These are phyloP conservation scores for Callorhinus ursinus DNA, from an alignment of 2,113 vertebrate species.

Conservation along the genomic window DNA sequence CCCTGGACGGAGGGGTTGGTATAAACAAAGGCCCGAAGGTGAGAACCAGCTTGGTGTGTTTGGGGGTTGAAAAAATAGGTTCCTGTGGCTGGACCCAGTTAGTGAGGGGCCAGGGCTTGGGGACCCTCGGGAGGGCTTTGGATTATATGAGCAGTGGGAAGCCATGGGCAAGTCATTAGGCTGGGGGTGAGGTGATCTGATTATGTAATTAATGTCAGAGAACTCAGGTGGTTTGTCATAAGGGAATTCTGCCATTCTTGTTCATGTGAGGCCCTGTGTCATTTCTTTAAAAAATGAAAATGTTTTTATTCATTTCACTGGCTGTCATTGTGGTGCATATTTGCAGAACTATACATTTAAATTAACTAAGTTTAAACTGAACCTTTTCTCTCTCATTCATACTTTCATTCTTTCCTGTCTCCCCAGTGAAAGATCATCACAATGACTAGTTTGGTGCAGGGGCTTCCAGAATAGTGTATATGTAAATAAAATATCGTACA, in stretches of 20 bases:
- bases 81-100: background rate
- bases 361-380: background rate
- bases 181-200: background rate
- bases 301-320: background rate
- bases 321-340: background rate
- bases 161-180: background rate
- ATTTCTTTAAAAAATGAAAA: constrained; percentile 35
- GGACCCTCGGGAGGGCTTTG: background rate
- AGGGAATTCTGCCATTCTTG: background rate
- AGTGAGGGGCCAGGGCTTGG: background rate
- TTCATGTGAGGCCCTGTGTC: background rate
- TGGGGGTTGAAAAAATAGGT: background rate
- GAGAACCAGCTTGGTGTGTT: background rate
- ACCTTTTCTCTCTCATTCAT: background rate
- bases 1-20: too few species aligned
- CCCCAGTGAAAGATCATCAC: background rate
- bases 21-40: background rate
- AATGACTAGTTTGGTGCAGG: background rate
- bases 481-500: background rate
- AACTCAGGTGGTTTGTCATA: constrained; percentile 26
- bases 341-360: background rate
- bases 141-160: constrained; percentile 21
- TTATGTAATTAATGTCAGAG: background rate
- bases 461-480: background rate
- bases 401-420: background rate